A percentile compares a stretch with the other conserved stretches of the same genome.
phyloP scores from a whole-genome alignment of 2,113 vertebrate species.

The Oreotrochilus melanogaster region DNA sequence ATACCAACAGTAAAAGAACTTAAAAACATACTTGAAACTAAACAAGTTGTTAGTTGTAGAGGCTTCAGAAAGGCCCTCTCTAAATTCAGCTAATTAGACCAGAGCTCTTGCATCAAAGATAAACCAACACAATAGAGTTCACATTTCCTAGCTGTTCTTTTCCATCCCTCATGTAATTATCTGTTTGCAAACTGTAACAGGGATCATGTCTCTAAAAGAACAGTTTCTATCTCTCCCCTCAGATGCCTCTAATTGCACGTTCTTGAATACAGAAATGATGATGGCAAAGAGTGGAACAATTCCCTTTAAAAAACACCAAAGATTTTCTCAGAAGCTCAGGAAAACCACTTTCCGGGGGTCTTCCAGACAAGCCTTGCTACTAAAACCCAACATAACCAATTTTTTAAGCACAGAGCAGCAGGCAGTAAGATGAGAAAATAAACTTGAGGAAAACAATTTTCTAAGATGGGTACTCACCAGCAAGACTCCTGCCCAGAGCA shows the following conservation, averaged over 20 bases:
- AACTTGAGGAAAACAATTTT: not conserved
- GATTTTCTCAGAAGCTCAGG: not conserved
- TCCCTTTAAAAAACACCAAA: not conserved
- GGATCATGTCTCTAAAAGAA: not conserved
- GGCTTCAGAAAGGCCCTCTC: not conserved
- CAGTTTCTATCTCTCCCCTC: rapidly evolving
- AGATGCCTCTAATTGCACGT: rapidly evolving
- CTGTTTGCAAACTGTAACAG: not conserved
- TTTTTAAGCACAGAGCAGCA: not conserved
- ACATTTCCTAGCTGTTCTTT: not conserved
- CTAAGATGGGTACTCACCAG: not conserved
- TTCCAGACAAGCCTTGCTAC: not conserved
- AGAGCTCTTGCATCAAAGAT: not conserved
- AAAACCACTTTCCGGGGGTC: not conserved
- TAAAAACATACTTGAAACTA: not conserved
- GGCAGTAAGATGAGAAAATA: not conserved
- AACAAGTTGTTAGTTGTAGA: not conserved
- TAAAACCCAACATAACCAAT: not conserved
- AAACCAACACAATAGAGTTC: not conserved
- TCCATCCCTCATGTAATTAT: not conserved
- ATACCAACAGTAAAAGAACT: not conserved
- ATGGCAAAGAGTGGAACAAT: not conserved
- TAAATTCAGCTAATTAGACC: not conserved
- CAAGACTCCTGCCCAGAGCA: not conserved
- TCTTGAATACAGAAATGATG: rapidly evolving